These are phyloP conservation scores for Agrotis segetum DNA, from an alignment of 2,888 invertebrate genomes.

Conservation along the genomic window DNA sequence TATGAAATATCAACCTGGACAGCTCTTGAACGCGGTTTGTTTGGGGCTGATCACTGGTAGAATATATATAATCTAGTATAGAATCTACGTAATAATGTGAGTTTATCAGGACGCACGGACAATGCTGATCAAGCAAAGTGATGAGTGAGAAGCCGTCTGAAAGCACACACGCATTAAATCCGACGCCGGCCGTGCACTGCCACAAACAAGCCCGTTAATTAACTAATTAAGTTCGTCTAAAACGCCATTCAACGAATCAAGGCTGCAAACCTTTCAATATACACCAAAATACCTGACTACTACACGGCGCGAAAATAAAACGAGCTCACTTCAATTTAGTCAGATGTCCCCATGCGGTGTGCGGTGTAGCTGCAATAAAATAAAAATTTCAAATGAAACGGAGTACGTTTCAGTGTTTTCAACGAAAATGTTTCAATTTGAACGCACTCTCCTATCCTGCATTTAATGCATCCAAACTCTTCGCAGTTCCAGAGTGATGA, in stretches of 20 bases:
- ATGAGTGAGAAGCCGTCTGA: neutral
- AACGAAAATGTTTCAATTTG: conserved; percentile 66
- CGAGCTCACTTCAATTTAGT: conserved; percentile 56
- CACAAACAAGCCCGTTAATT: conserved; percentile 38
- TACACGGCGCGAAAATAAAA: conserved; percentile 50
- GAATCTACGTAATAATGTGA: neutral
- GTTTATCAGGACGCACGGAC: neutral
- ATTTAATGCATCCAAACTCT: conserved; percentile 62
- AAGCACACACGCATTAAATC: conserved; percentile 29
- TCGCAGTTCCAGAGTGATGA: conserved; percentile 57
- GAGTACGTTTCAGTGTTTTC: conserved; percentile 60
- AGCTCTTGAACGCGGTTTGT: neutral
- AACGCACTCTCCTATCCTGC: conserved; percentile 58
- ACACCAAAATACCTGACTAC: conserved; percentile 32
- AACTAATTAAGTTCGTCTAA: conserved; percentile 39
- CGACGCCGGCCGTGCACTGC: conserved; percentile 6
- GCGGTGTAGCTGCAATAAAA: conserved; percentile 54
- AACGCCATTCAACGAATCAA: conserved; percentile 37
- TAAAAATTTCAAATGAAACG: conserved; percentile 65
- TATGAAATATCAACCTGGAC: neutral
- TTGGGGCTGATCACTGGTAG: too few relatives aligned
- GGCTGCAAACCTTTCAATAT: conserved; percentile 29
- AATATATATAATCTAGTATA: too few relatives aligned
- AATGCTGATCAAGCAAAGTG: neutral
- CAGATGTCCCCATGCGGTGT: conserved; percentile 47